Conservation (phyloP, 2,888 invertebrate species). For the Agrypnus murinus region DNA sequence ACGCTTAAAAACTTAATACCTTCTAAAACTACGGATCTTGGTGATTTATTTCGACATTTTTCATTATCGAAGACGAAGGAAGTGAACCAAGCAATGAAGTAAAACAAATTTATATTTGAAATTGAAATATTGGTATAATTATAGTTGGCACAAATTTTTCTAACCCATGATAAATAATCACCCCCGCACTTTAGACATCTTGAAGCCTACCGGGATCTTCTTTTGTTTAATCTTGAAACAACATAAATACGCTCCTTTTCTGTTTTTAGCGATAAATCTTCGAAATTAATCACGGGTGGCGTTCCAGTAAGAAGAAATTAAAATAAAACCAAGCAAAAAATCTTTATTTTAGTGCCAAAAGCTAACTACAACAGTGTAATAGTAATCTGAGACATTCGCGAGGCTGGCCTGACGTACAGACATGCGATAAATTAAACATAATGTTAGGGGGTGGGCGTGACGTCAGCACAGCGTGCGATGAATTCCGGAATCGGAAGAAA, state of each 20-base stretch:
- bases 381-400: slow-evolving; percentile 54
- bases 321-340: slow-evolving; percentile 53
- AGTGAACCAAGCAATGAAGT: slow-evolving; percentile 60
- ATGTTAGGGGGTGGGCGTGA: slow-evolving; percentile 63
- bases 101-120: slow-evolving; percentile 63
- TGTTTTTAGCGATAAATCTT: slow-evolving; percentile 50
- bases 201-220: too few relatives aligned
- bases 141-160: slow-evolving; percentile 50
- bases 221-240: too few relatives aligned
- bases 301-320: slow-evolving; percentile 52
- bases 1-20: slow-evolving; percentile 59
- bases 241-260: slow-evolving; percentile 27
- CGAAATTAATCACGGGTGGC: slow-evolving; percentile 55
- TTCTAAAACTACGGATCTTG: slow-evolving; percentile 55
- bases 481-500: slow-evolving; percentile 58
- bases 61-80: slow-evolving; percentile 62
- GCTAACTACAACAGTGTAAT: slow-evolving; percentile 45
- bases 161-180: slow-evolving; percentile 39
- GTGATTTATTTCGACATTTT: slow-evolving; percentile 66
- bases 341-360: slow-evolving; percentile 53
- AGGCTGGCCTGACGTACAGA: slow-evolving; percentile 61
- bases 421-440: slow-evolving; percentile 66
- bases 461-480: slow-evolving; percentile 63
- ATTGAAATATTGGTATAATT: slow-evolving; percentile 64
- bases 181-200: too few relatives aligned